Percentiles rank a stretch among this genome's conserved stretches.
These are phyloP conservation scores for Epinephelus lanceolatus DNA, from an alignment of 2,113 vertebrate genomes.

Conservation along the genomic window DNA sequence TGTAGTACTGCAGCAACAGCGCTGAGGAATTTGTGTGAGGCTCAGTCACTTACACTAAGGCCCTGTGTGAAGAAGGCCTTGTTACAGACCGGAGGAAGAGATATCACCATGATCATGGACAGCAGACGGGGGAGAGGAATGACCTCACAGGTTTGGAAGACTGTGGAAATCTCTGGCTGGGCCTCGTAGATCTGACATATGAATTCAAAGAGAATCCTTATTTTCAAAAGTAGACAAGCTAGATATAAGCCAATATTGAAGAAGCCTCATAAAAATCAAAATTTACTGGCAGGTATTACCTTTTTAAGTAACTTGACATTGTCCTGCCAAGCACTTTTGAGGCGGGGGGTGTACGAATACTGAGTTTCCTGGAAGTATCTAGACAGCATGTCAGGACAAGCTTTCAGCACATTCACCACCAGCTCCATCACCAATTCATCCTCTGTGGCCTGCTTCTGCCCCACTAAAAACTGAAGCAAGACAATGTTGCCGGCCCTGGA, in stretches of 20 bases:
- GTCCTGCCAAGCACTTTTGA: slow-evolving; percentile 90
- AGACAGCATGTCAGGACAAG: slow-evolving; percentile 91
- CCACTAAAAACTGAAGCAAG: slow-evolving; percentile 92
- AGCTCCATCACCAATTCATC: slow-evolving; percentile 92
- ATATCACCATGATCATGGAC: slow-evolving; percentile 92
- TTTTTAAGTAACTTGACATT: slow-evolving; percentile 92
- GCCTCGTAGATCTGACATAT: slow-evolving; percentile 91
- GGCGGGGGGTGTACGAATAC: slow-evolving; percentile 90
- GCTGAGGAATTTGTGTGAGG: not conserved
- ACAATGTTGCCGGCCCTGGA: slow-evolving; percentile 92
- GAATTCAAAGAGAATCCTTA: not conserved
- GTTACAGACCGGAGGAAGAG: slow-evolving; percentile 91
- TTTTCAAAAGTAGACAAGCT: not conserved
- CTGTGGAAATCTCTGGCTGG: slow-evolving; percentile 89
- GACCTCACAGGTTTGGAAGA: slow-evolving; percentile 88
- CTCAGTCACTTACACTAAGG: slow-evolving; percentile 87
- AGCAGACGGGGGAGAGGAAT: slow-evolving; percentile 90
- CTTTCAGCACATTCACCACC: slow-evolving; percentile 88
- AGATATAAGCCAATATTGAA: not conserved
- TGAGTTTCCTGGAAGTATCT: slow-evolving; percentile 93
- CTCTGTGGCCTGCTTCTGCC: slow-evolving; percentile 90
- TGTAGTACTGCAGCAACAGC: not conserved
- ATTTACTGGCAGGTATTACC: slow-evolving; percentile 75
- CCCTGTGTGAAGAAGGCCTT: slow-evolving; percentile 94
- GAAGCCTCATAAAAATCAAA: not conserved